Evolutionary conservation across 2,797 vertebrate species (phyloP).

Genomic region (Tinamus major): DNA sequence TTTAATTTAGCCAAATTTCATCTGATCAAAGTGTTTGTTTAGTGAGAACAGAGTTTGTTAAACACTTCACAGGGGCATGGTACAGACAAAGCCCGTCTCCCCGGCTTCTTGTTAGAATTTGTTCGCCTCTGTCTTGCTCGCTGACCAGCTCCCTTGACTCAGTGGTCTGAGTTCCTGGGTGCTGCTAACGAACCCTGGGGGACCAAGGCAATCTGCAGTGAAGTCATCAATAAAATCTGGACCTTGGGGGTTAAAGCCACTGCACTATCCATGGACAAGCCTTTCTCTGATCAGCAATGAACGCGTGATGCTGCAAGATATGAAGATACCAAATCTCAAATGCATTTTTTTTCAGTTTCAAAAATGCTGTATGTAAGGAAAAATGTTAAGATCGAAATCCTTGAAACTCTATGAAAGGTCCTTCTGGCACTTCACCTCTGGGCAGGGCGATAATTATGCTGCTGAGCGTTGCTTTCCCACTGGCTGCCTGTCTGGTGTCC

Average conservation of each 20-base stretch:
- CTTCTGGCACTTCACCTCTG: background rate
- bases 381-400: background rate
- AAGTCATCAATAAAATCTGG: background rate
- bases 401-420: background rate
- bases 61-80: background rate
- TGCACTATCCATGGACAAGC: background rate
- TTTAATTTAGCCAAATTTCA: background rate
- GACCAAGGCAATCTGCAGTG: background rate
- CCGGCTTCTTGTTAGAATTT: background rate
- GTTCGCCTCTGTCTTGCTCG: background rate
- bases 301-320: background rate
- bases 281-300: constrained; percentile 1
- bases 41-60: background rate
- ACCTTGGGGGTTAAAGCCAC: background rate
- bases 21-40: background rate
- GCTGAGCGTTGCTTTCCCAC: no score
- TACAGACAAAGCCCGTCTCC: background rate
- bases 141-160: background rate
- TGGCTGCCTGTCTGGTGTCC: no score
- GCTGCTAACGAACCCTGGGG: background rate
- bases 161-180: background rate
- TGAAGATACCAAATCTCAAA: constrained; percentile 9
- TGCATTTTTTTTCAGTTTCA: background rate
- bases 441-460: no score
- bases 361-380: background rate